These are phyloP conservation scores for Clanis bilineata DNA, from an alignment of 2,888 invertebrate genomes.

Conservation along the genomic window DNA sequence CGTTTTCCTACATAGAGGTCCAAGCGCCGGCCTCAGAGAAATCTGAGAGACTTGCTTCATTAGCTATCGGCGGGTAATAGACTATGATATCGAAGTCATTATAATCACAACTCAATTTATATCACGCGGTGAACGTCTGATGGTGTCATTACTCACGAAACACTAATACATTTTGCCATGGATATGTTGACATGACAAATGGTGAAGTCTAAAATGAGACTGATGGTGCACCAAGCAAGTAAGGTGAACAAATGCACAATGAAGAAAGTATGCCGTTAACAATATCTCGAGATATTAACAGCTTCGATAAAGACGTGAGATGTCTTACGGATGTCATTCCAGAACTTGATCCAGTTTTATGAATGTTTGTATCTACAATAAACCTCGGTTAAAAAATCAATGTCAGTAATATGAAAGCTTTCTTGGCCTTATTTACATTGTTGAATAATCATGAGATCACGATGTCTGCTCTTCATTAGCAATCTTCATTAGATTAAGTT, in stretches of 20 bases:
- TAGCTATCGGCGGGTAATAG: conserved; percentile 45
- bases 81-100: conserved; percentile 70
- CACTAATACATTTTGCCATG: conserved; percentile 32
- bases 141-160: conserved; percentile 31
- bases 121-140: conserved; percentile 47
- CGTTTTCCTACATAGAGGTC: not conserved
- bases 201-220: conserved; percentile 30
- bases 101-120: conserved; percentile 59
- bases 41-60: conserved; percentile 51
- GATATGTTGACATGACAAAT: conserved; percentile 39
- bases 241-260: conserved; percentile 28
- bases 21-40: conserved; percentile 27
- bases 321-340: conserved; percentile 26
- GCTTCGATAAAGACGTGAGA: conserved; percentile 33
- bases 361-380: not conserved
- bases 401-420: not conserved
- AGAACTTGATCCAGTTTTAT: conserved; percentile 15
- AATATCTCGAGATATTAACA: conserved; percentile 39
- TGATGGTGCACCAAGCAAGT: conserved; percentile 30
- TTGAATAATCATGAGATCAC: conserved; percentile 1
- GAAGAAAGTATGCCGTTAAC: conserved; percentile 39
- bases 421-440: not conserved
- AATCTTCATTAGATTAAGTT: not conserved
- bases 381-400: not conserved
- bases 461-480: not conserved